Conservation (phyloP, 1,140 invertebrate genomes). For the Nymphalis io region DNA sequence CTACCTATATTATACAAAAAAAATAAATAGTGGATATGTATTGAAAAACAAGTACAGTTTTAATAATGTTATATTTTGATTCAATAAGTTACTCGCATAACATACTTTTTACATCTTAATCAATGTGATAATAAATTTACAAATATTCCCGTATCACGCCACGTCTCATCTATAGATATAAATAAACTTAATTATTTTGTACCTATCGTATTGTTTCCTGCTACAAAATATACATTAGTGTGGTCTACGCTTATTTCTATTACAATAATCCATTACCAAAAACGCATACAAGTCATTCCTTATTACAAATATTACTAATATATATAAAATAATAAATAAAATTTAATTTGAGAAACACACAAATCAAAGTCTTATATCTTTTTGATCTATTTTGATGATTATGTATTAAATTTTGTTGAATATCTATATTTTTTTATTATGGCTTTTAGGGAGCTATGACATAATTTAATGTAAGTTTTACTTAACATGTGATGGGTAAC, state of each 20-base stretch:
- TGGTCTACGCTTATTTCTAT: constrained; percentile 34
- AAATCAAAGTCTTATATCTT: constrained; percentile 19
- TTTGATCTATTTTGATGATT: background rate
- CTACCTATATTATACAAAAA: too few relatives aligned
- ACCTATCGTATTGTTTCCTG: constrained; percentile 61
- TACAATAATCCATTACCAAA: constrained; percentile 36
- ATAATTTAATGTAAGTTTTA: too few relatives aligned
- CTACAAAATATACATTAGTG: constrained; percentile 53
- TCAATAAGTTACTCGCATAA: constrained; percentile 77
- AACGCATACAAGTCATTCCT: constrained; percentile 30
- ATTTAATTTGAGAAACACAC: constrained; percentile 11
- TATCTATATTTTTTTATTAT: background rate
- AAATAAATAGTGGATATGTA: background rate
- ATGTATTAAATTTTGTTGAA: background rate
- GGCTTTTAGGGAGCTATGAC: too few relatives aligned
- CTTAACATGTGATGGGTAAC: too few relatives aligned
- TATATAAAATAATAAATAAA: constrained; percentile 3
- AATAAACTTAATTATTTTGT: constrained; percentile 74
- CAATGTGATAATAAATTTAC: constrained; percentile 70
- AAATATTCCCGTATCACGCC: constrained; percentile 62
- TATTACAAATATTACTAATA: constrained; percentile 12
- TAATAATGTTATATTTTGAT: constrained; percentile 75
- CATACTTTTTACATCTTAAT: constrained; percentile 74
- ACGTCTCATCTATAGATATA: constrained; percentile 53
- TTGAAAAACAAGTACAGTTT: constrained; percentile 46